Percentiles rank a stretch among this genome's conserved stretches.
Conservation (phyloP, 2,888 invertebrate genomes). For the Nebria salina region DNA sequence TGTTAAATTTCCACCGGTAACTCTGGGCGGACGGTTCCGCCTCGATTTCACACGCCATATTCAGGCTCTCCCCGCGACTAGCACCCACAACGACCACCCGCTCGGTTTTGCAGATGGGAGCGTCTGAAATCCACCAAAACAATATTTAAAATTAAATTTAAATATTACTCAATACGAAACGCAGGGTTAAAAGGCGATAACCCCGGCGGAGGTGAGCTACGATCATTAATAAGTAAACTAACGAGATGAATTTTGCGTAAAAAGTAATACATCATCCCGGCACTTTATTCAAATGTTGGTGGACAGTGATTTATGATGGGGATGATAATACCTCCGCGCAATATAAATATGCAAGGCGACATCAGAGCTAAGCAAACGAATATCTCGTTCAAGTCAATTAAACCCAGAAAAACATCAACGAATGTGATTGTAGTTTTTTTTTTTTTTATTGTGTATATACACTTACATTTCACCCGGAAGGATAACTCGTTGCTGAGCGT, state of each 20-base stretch:
- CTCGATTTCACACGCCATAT: slow-evolving; percentile 89
- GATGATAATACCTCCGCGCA: no score
- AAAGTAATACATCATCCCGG: no score
- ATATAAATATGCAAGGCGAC: slow-evolving; percentile 16
- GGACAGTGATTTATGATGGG: slow-evolving; percentile 21
- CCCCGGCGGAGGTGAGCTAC: no score
- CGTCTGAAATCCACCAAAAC: slow-evolving; percentile 67
- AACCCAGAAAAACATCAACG: slow-evolving; percentile 16
- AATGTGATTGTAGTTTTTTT: no score
- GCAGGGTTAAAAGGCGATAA: no score
- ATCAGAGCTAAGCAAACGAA: background rate
- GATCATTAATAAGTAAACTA: no score
- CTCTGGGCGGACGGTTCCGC: slow-evolving; percentile 90
- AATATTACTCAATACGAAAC: no score
- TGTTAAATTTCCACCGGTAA: slow-evolving; percentile 95
- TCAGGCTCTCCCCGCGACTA: slow-evolving; percentile 85
- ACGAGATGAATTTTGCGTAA: no score
- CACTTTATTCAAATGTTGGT: background rate
- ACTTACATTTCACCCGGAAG: slow-evolving; percentile 89
- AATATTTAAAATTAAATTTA: no score
- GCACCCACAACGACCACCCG: slow-evolving; percentile 87
- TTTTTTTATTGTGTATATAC: slow-evolving; percentile 18
- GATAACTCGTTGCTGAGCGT: slow-evolving; percentile 86
- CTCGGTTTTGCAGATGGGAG: slow-evolving; percentile 82
- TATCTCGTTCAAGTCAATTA: slow-evolving; percentile 13